Percentiles rank a stretch among this genome's conserved stretches.
Evolutionary conservation across 1,140 invertebrate genomes (phyloP).

Genomic region (Cyclina sinensis): DNA sequence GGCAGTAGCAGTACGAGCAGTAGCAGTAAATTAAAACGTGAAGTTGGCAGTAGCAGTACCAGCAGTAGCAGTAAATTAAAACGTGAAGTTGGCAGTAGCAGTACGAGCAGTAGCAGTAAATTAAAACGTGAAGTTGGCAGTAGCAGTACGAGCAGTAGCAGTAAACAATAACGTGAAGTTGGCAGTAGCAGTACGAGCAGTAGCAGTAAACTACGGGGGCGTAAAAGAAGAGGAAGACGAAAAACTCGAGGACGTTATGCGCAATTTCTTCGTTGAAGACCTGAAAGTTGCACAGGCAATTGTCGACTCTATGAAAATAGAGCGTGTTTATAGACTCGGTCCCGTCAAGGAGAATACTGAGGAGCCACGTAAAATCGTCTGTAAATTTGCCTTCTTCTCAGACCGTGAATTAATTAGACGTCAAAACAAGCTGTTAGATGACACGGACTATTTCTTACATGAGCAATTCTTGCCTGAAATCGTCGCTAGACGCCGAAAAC

Average conservation of each 20-base stretch:
- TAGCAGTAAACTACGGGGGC: too few relatives aligned
- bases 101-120: too few relatives aligned
- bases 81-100: too few relatives aligned
- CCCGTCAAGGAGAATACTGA: background rate
- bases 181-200: too few relatives aligned
- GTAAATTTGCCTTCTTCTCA: slow-evolving; percentile 7
- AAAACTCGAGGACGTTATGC: too few relatives aligned
- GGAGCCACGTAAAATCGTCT: background rate
- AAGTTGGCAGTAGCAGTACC: too few relatives aligned
- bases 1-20: too few relatives aligned
- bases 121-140: too few relatives aligned
- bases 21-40: too few relatives aligned
- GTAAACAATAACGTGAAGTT: too few relatives aligned
- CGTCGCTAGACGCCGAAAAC: background rate
- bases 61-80: too few relatives aligned
- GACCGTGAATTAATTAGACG: background rate
- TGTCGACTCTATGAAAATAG: background rate
- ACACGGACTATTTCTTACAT: background rate
- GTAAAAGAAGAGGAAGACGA: background rate
- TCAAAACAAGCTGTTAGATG: background rate
- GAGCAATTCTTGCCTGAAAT: slow-evolving; percentile 11
- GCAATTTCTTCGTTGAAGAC: background rate
- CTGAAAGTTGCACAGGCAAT: background rate
- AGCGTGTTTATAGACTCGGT: background rate
- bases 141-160: too few relatives aligned